These are phyloP conservation scores for Zaprionus camerounensis DNA, from an alignment of 1,140 invertebrate species.

Conservation along the genomic window DNA sequence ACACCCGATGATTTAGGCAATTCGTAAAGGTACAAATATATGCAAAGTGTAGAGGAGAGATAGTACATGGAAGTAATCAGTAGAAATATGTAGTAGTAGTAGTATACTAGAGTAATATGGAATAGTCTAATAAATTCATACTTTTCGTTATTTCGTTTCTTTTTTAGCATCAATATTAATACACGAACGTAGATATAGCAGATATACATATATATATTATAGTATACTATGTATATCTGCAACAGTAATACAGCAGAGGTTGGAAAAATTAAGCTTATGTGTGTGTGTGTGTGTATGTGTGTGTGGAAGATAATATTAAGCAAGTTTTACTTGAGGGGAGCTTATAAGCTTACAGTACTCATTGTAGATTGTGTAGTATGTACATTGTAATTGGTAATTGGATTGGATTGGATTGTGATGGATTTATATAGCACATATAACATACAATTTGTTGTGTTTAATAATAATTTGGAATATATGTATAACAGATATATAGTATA, in stretches of 20 bases:
- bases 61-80: conserved; percentile 9
- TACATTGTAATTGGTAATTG: conserved; percentile 27
- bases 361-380: conserved; percentile 27
- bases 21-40: conserved; percentile 13
- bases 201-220: conserved; percentile 16
- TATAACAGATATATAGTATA: conserved; percentile 15
- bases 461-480: conserved; percentile 42
- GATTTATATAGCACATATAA: conserved; percentile 64
- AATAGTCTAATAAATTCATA: conserved; percentile 78
- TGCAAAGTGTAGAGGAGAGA: conserved; percentile 16
- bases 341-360: conserved; percentile 27
- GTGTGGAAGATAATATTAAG: conserved; percentile 42
- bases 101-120: conserved; percentile 43
- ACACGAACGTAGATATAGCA: conserved; percentile 1
- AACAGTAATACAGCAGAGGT: conserved; percentile 53
- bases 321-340: conserved; percentile 41
- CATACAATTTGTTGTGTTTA: conserved; percentile 16
- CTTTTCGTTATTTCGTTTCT: conserved; percentile 61
- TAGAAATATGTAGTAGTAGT: conserved; percentile 23
- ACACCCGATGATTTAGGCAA: conserved; percentile 3
- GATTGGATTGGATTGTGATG: conserved; percentile 20
- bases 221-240: conserved; percentile 38
- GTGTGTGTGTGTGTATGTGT: too few relatives aligned
- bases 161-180: conserved; percentile 10
- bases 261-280: conserved; percentile 57